A percentile compares a stretch with the other conserved stretches of the same genome.
phyloP scores from a whole-genome alignment of 2,113 vertebrate species.

The Acrocephalus arundinaceus region DNA sequence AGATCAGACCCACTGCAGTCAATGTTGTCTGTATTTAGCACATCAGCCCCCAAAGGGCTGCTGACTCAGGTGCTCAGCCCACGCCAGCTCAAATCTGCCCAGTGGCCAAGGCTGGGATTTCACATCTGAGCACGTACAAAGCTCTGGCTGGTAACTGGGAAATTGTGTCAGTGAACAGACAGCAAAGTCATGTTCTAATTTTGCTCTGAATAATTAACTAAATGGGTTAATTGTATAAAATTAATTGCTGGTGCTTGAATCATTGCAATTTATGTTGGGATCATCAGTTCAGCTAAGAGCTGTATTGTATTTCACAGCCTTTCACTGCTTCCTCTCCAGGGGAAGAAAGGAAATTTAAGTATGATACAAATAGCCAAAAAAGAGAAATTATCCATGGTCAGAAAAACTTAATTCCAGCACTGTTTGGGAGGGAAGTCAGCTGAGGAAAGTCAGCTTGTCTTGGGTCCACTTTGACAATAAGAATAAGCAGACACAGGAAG shows the following conservation, averaged over 20 bases:
- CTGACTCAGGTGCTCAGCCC: neutral
- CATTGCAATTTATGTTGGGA: neutral
- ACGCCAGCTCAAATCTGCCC: accelerated
- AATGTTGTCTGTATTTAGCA: neutral
- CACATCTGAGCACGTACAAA: neutral
- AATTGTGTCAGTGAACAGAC: neutral
- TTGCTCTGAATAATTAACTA: neutral
- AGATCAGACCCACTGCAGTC: neutral
- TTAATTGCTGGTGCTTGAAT: neutral
- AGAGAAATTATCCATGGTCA: neutral
- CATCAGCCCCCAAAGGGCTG: neutral
- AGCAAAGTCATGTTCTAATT: neutral
- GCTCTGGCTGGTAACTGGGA: neutral
- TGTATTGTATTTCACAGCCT: neutral
- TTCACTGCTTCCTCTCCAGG: neutral
- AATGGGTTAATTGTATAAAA: neutral
- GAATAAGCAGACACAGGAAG: neutral
- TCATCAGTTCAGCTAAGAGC: neutral
- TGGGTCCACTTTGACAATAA: neutral
- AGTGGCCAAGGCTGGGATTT: neutral
- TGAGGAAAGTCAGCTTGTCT: neutral
- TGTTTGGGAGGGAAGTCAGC: neutral
- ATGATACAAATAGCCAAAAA: neutral
- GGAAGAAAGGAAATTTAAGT: neutral
- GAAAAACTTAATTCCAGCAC: neutral